Base-by-base conservation (phyloP, 2,888 invertebrate species). In the Laspeyria flexula region DNA sequence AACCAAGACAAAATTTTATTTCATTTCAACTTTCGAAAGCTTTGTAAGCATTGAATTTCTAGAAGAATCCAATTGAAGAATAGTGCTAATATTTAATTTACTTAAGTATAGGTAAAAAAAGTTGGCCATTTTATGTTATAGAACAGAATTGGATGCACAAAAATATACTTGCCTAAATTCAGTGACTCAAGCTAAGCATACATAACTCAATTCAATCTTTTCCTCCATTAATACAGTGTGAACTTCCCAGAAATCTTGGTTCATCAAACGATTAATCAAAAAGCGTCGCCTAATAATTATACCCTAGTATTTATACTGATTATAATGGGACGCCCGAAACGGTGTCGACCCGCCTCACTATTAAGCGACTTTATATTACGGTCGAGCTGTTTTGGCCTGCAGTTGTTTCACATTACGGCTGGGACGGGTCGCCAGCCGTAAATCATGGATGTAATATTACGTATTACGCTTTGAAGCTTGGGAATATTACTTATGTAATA, bases 231-330 rank as follows among this genome's bases (percentile, higher is more conserved):
- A 45, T 31, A 34, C 46, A 37, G 51, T 69, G 70, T 62, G 66
- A 65, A 61, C 59, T 67, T 67, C 67, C 55, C 52, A 65, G 67
- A 67, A 67, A 44, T 49, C 25, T 53, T 65, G 50, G 61, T 55
- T 58, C 65, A 68, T 61, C 29, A 45, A 55, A 52, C 61, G 56
- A 67, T 67, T 67, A 69, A 67, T 67, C 67, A 67, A 69, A 67
- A 69, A 27, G 42, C 23, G 48, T 54, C 62, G 62, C 60, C 59
- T 65, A 65, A 62, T 67, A 69, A 62, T 69, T 67, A 67, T 65
- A 67, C 52, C 47, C 21, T 61, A 65, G 66, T 65, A 68, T 68
- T 68, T 69, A 67, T 65, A 65, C 70, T 65, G 66, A 67, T 67
- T 67, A 67, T 65, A 59, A 65, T 67, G 70, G 65, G 70, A 69